Conservation (phyloP, 2,888 invertebrate species). For the Scaptomyza reducta region DNA sequence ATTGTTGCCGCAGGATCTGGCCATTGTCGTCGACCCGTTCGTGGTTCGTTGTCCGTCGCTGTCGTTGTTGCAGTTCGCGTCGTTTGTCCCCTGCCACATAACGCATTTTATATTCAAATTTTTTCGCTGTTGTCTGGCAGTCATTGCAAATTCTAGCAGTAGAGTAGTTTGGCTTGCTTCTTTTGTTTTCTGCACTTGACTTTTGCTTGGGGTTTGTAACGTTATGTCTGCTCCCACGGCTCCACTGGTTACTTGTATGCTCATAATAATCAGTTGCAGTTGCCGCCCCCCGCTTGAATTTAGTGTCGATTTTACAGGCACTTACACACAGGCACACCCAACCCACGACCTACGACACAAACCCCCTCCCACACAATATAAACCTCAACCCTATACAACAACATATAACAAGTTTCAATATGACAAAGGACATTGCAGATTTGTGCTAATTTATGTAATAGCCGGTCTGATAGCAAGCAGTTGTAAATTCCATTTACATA, state of each 20-base stretch:
- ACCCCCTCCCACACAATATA: not conserved
- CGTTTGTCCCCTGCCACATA: slow-evolving; percentile 55
- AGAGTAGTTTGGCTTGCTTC: slow-evolving; percentile 46
- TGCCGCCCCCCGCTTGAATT: slow-evolving; percentile 58
- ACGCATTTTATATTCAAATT: slow-evolving; percentile 79
- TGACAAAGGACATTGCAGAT: slow-evolving; percentile 57
- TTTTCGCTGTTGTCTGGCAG: slow-evolving; percentile 66
- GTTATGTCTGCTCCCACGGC: not conserved
- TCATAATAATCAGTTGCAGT: slow-evolving; percentile 79
- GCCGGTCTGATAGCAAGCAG: slow-evolving; percentile 21
- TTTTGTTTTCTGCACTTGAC: slow-evolving; percentile 58
- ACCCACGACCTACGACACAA: not conserved
- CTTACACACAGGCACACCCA: slow-evolving; percentile 44
- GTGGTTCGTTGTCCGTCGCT: slow-evolving; percentile 13
- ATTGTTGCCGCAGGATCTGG: slow-evolving; percentile 78
- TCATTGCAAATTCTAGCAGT: slow-evolving; percentile 63
- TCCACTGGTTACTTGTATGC: slow-evolving; percentile 43
- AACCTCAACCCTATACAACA: slow-evolving; percentile 12
- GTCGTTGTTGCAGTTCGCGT: slow-evolving; percentile 18
- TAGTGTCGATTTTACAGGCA: slow-evolving; percentile 76
- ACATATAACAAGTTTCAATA: slow-evolving; percentile 51
- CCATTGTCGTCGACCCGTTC: slow-evolving; percentile 55
- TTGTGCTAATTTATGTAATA: slow-evolving; percentile 50
- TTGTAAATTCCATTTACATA: slow-evolving; percentile 51
- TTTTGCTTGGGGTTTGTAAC: slow-evolving; percentile 43